Base-by-base conservation (phyloP, 1,140 invertebrate genomes). In the Riptortus pedestris region DNA sequence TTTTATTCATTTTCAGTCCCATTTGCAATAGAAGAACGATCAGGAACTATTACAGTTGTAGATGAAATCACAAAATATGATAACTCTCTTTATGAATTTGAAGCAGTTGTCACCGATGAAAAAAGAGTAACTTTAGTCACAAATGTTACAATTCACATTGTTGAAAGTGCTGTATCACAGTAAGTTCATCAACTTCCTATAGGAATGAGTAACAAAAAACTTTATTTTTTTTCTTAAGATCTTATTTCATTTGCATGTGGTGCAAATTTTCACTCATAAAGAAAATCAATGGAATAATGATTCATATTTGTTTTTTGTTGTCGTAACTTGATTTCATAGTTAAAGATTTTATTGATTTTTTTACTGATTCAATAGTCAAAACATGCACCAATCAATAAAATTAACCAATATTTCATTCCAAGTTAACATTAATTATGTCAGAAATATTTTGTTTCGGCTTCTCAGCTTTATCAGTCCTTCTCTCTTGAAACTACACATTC, bases 11-110 rank as follows among this genome's bases (percentile, higher is more conserved):
- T 84, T 79, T 63, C 75, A 90, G 87, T 95, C 62, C 89, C 91
- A 7, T 93, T 93, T 74, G 88, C 85, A 16, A 89, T 96, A 31
- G 91, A 96, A 75, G 86, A 91, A 68, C 77, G 85, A 64, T 90
- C 87, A 7, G 93, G 93, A 2, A 87, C 88, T 1, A 90, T 96
- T 26, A 90, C 86, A 5, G 89, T 93, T 0, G 83, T 90, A 14
- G 81, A 89, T 27, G 82, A 85, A 52, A 75, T 92, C 60, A 76
- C 81, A 2, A 84, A 86, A 63, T 91, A 83, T 68, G 79, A 83
- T 16, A 75, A 81, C 26, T 77, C 78, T 5, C 73, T 81, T 20
- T 92, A 88, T 71, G 84, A 90, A 52, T 90, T 92, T 70, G 88
- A 91, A 75, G 87, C 86, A 1, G 81, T 90, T 22, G 88, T 87